Evolutionary conservation across 1,140 invertebrate species (phyloP).

Genomic region (Dolichoris vasculosae): DNA sequence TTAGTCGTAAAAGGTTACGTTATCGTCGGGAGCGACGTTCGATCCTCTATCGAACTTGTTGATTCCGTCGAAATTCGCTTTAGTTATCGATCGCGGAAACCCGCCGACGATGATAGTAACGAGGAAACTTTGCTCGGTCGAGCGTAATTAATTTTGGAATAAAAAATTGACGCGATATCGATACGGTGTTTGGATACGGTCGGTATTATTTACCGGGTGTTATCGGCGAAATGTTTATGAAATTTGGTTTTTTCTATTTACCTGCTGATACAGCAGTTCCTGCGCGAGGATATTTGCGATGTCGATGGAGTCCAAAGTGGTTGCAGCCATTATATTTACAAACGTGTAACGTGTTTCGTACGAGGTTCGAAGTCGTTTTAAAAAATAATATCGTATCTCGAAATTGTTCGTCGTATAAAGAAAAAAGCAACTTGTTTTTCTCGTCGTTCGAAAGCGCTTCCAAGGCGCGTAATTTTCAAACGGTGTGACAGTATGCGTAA

Average conservation of each 20-base stretch:
- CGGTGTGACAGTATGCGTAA: neutral
- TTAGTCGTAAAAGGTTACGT: too few species aligned
- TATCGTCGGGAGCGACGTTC: too few species aligned
- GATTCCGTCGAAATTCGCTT: too few species aligned
- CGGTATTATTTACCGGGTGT: neutral
- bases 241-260: conserved; percentile 64
- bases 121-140: too few species aligned
- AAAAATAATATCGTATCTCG: neutral
- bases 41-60: too few species aligned
- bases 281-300: conserved; percentile 86
- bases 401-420: conserved; percentile 19
- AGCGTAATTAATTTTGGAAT: too few species aligned
- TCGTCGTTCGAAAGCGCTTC: neutral
- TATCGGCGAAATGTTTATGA: neutral
- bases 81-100: too few species aligned
- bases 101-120: too few species aligned
- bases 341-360: neutral
- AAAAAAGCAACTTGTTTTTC: neutral
- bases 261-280: conserved; percentile 86
- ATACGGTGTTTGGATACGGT: neutral
- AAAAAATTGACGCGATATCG: too few species aligned
- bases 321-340: conserved; percentile 61
- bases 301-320: conserved; percentile 81
- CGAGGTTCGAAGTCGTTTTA: conserved; percentile 21
- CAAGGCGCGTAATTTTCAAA: neutral